Evolutionary conservation across 1,140 invertebrate genomes (phyloP).

Genomic region (Temnothorax curvispinosus): DNA sequence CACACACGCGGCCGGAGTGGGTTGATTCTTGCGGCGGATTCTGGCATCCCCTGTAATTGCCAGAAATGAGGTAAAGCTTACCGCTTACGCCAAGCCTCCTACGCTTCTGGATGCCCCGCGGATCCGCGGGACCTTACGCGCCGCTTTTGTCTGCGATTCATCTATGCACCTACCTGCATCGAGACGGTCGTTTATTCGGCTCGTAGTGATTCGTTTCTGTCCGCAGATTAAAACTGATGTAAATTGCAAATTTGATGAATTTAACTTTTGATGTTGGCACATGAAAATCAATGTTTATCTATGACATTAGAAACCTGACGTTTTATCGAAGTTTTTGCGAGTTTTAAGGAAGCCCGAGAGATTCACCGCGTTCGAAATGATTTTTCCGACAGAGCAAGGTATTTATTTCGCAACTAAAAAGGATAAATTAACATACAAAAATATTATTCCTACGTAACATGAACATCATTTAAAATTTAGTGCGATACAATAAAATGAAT

Average conservation of each 20-base stretch:
- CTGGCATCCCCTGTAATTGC: constrained; percentile 84
- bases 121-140: constrained; percentile 61
- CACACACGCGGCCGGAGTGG: constrained; percentile 74
- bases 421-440: constrained; percentile 38
- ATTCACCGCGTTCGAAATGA: not conserved
- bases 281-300: constrained; percentile 8
- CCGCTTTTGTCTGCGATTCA: constrained; percentile 44
- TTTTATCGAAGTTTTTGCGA: not conserved
- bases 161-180: not conserved
- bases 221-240: not conserved
- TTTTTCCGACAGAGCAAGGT: not conserved
- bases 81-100: constrained; percentile 79
- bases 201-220: not conserved
- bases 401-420: constrained; percentile 39
- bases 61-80: constrained; percentile 84
- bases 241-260: constrained; percentile 15
- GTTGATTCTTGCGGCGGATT: constrained; percentile 85
- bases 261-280: not conserved
- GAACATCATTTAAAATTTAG: constrained; percentile 44
- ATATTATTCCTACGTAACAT: constrained; percentile 28
- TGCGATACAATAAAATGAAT: constrained; percentile 35
- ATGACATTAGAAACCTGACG: not conserved
- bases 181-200: not conserved
- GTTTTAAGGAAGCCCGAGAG: not conserved
- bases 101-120: constrained; percentile 64